Evolutionary conservation across 2,797 vertebrate genomes (phyloP), one percentile per base, ranked within the genome.

Genomic region (Zenarchopterus dispar): DNA sequence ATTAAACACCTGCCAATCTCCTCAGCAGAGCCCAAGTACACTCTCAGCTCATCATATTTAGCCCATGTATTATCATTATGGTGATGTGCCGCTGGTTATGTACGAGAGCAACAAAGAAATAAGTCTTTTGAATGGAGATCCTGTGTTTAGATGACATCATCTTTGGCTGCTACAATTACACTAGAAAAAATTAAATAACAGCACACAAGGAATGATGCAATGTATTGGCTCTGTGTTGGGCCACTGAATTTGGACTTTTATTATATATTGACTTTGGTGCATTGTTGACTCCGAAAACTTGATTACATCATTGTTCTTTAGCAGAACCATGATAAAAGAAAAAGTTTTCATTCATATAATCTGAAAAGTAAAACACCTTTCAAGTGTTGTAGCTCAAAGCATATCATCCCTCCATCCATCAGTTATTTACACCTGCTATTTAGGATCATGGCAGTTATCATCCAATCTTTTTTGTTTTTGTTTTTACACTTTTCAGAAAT

Each of bases 91-190:
- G 23, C 62, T 4, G 8, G 68, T 68, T 75, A 49, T 71, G 87
- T 84, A 73, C 65, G 4, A 61, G 62, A 75, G 77, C 82, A 81
- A 84, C 86, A 86, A 89, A 18, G 86, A 90, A 77, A 90, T 6
- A 28, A 4, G 8, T 87, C 81, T 85, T 82, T 84, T 86, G 83
- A 86, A 88, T 82, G 73, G 75, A 80, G 84, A 79, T 87, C 82
- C 62, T 83, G 77, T 84, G 71, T 89, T 86, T 88, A 79, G 86
- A 84, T 92, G 88, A 91, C 89, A 90, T 90, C 90, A 92, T 84
- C 80, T 60, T 52, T 62, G 71, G 83, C 80, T 72, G 80, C 76
- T 87, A 87, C 78, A 85, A 79, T 87, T 87, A 81, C 77, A 66
- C 80, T 76, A 78, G 84, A 82, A 86, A n/a, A 80, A 88, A 89